Evolutionary conservation across 2,797 vertebrate species (phyloP), one percentile per base, ranked within the genome.

Genomic region (Sebastes steindachneri): DNA sequence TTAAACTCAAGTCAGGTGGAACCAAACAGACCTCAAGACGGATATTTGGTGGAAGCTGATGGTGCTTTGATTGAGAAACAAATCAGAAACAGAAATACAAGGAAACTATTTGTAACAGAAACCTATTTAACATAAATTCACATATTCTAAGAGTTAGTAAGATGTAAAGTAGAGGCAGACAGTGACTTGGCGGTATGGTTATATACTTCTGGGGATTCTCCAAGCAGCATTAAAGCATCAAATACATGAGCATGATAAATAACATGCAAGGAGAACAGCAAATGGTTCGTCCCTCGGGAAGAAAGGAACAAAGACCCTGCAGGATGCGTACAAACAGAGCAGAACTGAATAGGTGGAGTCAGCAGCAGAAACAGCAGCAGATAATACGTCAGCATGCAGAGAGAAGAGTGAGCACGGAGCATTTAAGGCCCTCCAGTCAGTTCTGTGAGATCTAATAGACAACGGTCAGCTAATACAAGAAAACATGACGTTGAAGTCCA

Each of bases 201-300:
- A 1, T 7, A 26, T 7, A 12, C 71, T 21, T 31, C 10, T 65
- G 68, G 35, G 58, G 41, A 75, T 31, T 51, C 63, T 58, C 29
- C 2, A 2, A 67, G 25, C 7, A 31, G 19, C 26, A n/a, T 21
- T 1, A 54, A 0, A 35, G 12, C 23, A 2, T 60, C 26, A 57
- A 35, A 76, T 1, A 48, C 54, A 45, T 3, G 8, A 57, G 26
- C 26, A 17, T 60, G 62, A 83, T 75, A 75, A 77, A 85, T 55
- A 80, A 73, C 35, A 28, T 33, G 12, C 7, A 26, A 51, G 9
- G 5, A 71, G 21, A 33, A 12, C 5, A 9, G 60, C 7, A 63
- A 29, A 62, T 19, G 54, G 73, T 41, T 10, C 3, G 11, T 68
- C 81, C 45, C 57, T 1, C 25, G 71, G 64, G 81, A 15, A 7